Evolutionary conservation across 2,797 vertebrate species (phyloP).

Genomic region (Eulemur albifrons): DNA sequence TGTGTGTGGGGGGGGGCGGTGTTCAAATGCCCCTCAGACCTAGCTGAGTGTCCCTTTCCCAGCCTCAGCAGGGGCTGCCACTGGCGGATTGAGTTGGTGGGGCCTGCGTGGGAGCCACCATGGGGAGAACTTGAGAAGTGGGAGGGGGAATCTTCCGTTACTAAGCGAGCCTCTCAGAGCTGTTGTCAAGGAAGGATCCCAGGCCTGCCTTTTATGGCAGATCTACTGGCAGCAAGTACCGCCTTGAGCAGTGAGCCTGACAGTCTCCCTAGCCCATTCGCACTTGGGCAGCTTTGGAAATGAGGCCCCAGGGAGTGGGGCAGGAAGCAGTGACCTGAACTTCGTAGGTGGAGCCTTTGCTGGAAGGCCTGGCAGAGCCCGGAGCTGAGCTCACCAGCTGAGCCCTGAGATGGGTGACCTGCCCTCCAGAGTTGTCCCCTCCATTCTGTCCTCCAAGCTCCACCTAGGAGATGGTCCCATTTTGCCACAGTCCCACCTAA

Average conservation of each 20-base stretch:
- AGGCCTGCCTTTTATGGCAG: conserved; percentile 82
- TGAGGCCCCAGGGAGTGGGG: neutral
- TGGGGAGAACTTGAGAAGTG: conserved; percentile 73
- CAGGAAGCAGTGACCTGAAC: neutral
- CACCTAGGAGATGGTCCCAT: neutral
- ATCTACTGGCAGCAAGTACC: neutral
- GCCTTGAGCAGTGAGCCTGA: neutral
- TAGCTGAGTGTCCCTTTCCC: neutral
- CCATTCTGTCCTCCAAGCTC: neutral
- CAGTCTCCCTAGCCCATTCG: neutral
- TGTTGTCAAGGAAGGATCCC: conserved; percentile 78
- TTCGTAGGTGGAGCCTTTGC: neutral
- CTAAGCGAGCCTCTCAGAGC: conserved; percentile 82
- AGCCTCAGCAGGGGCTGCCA: neutral
- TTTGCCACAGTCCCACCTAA: neutral
- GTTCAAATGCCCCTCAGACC: neutral
- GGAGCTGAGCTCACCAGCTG: neutral
- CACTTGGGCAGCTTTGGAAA: neutral
- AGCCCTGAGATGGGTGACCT: accelerated
- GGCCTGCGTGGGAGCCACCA: conserved; percentile 78
- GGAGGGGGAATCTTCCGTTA: conserved; percentile 78
- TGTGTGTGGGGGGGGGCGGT: neutral
- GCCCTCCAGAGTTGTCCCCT: neutral
- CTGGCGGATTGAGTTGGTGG: conserved; percentile 45
- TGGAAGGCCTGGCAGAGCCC: neutral